Evolutionary conservation across 2,113 vertebrate genomes (phyloP), one percentile per base, ranked within the genome.

Genomic region (Hippocampus mohnikei): DNA sequence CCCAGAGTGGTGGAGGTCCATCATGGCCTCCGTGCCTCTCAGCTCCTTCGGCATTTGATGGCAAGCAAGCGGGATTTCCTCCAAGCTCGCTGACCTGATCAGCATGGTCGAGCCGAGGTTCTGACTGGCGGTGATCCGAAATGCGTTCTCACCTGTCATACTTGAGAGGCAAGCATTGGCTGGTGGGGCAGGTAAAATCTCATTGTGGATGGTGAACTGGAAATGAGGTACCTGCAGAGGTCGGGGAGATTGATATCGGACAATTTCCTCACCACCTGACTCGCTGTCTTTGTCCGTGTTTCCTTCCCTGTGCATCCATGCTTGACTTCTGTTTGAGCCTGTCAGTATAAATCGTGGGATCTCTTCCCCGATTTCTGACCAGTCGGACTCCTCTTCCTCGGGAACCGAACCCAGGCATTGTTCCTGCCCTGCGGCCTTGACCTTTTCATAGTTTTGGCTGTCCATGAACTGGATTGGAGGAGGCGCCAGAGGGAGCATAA

Each of bases 341-440:
- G 63, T 88, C 40, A 82, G 44, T 33, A 77, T 53, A 56, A 82
- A 82, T 11, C 66, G 71, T 12, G 89, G 89, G 18, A 67, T 77
- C 50, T 91, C 90, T 1, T 90, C 91, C 53, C 89, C 87, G 20
- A 88, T 81, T 78, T 93, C 91, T 20, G 91, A 93, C 91, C 91
- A 93, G 70, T 93, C 92, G 23, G 91, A 91, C 48, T 92, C 92
- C 70, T 91, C 91, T 63, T 92, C 91, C 73, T 93, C 92, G 72
- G 87, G 89, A 37, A 92, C 85, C 2, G 89, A 79, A 8, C 91
- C 88, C 67, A 93, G 73, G 18, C 69, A 18, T 41, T 88, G 88
- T 44, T 91, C 90, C 67, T 90, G 89, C 9, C 72, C 83, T 0
- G 68, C n/a, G 1, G 63, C 53, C 37, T 83, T 86, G 72, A 75